phyloP scores from a whole-genome alignment of 2,888 invertebrate species.

The Coelopa pilipes region DNA sequence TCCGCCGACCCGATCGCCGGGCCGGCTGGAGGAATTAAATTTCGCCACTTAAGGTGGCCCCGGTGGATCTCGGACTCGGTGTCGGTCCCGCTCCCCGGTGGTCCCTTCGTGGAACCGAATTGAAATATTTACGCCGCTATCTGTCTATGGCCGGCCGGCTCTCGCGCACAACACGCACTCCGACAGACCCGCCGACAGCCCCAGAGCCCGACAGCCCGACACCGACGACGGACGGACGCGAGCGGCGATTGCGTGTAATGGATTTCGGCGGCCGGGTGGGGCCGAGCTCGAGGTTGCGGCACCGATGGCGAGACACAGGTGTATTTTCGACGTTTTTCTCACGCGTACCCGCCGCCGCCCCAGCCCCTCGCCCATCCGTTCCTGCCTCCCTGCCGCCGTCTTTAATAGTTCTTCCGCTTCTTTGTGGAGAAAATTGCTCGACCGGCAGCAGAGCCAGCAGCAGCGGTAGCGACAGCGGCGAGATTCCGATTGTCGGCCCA shows the following conservation, averaged over 20 bases:
- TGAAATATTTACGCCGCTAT: neutral
- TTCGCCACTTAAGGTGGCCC: constrained; percentile 2
- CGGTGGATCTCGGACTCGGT: neutral
- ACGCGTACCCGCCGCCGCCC: neutral
- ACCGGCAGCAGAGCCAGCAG: neutral
- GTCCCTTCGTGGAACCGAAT: constrained; percentile 9
- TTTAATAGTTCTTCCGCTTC: constrained; percentile 19
- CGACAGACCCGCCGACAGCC: neutral
- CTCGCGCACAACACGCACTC: neutral
- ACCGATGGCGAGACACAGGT: constrained; percentile 14
- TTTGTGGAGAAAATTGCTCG: constrained; percentile 15
- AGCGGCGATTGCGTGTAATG: constrained; percentile 1
- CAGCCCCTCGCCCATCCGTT: too few relatives aligned
- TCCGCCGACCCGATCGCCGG: too few relatives aligned
- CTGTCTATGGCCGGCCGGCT: too few relatives aligned
- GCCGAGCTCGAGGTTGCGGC: constrained; percentile 17
- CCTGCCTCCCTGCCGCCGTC: neutral
- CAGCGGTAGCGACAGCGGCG: neutral
- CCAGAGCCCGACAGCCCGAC: too few relatives aligned
- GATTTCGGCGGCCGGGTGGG: neutral
- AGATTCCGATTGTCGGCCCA: neutral
- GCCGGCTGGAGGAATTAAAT: neutral
- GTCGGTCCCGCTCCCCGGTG: neutral
- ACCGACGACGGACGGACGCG: too few relatives aligned
- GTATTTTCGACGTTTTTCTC: constrained; percentile 18